Evolutionary conservation across 2,888 invertebrate genomes (phyloP).

Genomic region (Geophilus truncorum): DNA sequence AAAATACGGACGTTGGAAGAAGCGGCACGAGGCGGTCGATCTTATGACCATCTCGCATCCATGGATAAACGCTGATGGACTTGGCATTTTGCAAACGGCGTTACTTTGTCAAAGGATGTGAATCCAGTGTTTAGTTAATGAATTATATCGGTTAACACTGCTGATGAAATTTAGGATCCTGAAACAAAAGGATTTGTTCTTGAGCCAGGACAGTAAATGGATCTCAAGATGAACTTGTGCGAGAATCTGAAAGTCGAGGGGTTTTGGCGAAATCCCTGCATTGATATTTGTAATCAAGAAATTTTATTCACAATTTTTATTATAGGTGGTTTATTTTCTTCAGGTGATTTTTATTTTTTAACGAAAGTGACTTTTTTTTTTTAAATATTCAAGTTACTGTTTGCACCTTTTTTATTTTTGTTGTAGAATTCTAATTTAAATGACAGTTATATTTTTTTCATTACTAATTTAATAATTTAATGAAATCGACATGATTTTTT

Average conservation of each 20-base stretch:
- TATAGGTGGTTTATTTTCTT: background rate
- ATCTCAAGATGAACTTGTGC: background rate
- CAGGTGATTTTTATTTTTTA: slow-evolving; percentile 6
- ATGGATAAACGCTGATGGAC: slow-evolving; percentile 36
- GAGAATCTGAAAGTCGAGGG: background rate
- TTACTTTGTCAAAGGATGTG: background rate
- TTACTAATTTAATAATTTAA: background rate
- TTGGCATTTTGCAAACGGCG: background rate
- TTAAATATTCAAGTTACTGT: background rate
- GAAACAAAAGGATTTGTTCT: background rate
- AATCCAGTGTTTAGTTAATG: background rate
- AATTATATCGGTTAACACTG: background rate
- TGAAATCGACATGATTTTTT: background rate
- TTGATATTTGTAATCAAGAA: slow-evolving; percentile 16
- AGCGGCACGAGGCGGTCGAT: slow-evolving; percentile 68
- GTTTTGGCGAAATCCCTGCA: background rate
- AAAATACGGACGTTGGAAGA: slow-evolving; percentile 80
- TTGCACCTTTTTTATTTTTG: background rate
- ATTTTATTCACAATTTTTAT: background rate
- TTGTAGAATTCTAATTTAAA: background rate
- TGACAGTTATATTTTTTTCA: slow-evolving; percentile 1
- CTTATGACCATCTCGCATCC: slow-evolving; percentile 43
- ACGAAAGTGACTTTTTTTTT: background rate
- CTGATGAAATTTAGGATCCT: background rate
- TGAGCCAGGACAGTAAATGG: background rate